Base-by-base conservation (phyloP, 2,888 invertebrate species). In the Lysandra coridon region DNA sequence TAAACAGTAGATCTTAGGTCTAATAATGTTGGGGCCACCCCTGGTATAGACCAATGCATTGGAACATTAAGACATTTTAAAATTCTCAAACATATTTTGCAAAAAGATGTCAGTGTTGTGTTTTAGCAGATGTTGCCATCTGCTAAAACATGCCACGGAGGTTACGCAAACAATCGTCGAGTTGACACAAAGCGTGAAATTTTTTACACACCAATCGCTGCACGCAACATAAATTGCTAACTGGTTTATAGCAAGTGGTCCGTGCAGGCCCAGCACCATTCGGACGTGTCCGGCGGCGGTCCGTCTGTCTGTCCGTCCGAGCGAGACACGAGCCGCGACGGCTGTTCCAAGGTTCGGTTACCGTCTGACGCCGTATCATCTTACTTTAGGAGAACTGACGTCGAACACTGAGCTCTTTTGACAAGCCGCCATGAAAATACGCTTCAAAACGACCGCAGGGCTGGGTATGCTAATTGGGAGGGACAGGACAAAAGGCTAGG, bases 281-380 rank as follows among this genome's bases (percentile, higher is more conserved):
- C 64, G 69, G 33, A 69, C 69, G 81, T 82, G 82, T 84, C 82
- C n/a, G n/a, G n/a, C 82, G 88, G 87, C 87, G 86, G 89, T 85
- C 87, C 81, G 88, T 87, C 87, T 87, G 88, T 84, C 86, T 88
- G 90, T 84, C 87, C 91, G 91, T 84, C 86, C 87, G 89, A 91
- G 90, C 92, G 89, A 81, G 84, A 85, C 84, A 82, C 83, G 84
- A 86, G 85, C 82, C 83, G 81, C 84, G 91, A 90, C 90, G 89
- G 85, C 84, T 80, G 84, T 84, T 80, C 85, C 86, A 78, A 81
- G 86, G 87, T 88, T 88, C 89, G 90, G 89, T 90, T 89, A 89
- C 92, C 91, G 89, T 82, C 91, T 91, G 92, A 91, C 86, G 85
- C 84, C 83, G 80, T 85, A 85, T 85, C 84, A 57, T 30, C 83